Percentiles rank a stretch among this genome's conserved stretches.
phyloP scores from a whole-genome alignment of 2,113 vertebrate genomes.

The Eulacestoma nigropectus region DNA sequence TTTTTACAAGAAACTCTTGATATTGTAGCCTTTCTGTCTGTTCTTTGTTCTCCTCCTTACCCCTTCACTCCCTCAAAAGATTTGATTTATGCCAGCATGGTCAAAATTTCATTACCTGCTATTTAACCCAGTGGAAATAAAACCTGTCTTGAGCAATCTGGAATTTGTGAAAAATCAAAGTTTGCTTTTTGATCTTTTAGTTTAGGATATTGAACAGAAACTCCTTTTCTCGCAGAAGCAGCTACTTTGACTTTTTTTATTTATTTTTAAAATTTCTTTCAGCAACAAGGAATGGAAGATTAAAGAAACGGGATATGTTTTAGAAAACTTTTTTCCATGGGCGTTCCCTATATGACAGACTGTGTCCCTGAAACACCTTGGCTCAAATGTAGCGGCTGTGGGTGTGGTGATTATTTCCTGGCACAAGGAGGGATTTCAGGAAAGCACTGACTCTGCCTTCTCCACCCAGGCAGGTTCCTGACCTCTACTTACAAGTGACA shows the following conservation, averaged over 20 bases:
- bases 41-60: not conserved
- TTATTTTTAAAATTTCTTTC: not conserved
- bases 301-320: constrained; percentile 53
- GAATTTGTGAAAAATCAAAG: constrained; percentile 5
- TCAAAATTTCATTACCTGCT: constrained; percentile 4
- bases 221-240: not conserved
- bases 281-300: constrained; percentile 47
- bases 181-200: constrained; percentile 10
- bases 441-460: constrained; percentile 53
- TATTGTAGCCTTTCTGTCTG: not conserved
- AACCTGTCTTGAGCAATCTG: not conserved
- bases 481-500: constrained; percentile 58
- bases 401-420: constrained; percentile 65
- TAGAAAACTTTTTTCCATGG: constrained; percentile 38
- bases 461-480: constrained; percentile 59
- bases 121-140: not conserved
- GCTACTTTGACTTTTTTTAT: not conserved
- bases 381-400: constrained; percentile 41
- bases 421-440: constrained; percentile 62
- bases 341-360: constrained; percentile 21
- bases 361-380: constrained; percentile 58
- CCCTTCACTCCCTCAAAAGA: not conserved
- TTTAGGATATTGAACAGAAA: constrained; percentile 35
- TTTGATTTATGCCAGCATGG: not conserved
- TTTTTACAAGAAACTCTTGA: not conserved